Percentiles rank a stretch among this genome's conserved stretches.
Conservation (phyloP, 2,113 vertebrate genomes). For the Candoia aspera region DNA sequence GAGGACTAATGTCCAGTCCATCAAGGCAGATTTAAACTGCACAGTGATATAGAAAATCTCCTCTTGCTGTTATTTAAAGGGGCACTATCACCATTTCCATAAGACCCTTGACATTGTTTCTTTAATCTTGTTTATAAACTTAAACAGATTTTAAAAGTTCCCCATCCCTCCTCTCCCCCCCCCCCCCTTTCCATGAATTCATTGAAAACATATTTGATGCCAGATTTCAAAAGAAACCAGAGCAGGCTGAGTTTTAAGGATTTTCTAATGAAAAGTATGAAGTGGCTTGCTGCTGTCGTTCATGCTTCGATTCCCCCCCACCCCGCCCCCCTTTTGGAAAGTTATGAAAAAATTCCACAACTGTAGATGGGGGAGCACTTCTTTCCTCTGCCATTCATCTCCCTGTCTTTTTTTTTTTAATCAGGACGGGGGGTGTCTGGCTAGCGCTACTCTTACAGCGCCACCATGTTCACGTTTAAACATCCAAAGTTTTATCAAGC, state of each 20-base stretch:
- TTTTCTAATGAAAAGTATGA: slow-evolving; percentile 67
- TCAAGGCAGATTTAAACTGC: slow-evolving; percentile 83
- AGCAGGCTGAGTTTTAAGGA: slow-evolving; percentile 67
- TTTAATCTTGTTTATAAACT: slow-evolving; percentile 80
- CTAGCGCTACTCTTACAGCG: neutral
- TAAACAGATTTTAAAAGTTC: slow-evolving; percentile 74
- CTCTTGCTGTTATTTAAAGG: slow-evolving; percentile 78
- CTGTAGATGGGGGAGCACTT: slow-evolving; percentile 38
- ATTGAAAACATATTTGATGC: slow-evolving; percentile 73
- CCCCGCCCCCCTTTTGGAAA: slow-evolving; percentile 44
- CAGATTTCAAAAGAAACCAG: slow-evolving; percentile 67
- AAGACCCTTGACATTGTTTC: slow-evolving; percentile 77
- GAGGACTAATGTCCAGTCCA: slow-evolving; percentile 85
- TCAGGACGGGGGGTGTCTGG: neutral
- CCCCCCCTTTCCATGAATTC: slow-evolving; percentile 52
- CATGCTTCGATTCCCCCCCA: neutral
- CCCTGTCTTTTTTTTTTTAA: neutral
- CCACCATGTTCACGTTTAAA: neutral
- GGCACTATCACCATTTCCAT: slow-evolving; percentile 74
- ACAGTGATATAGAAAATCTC: slow-evolving; percentile 82
- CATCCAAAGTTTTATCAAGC: neutral
- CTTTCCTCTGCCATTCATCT: neutral
- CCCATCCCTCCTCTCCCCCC: neutral
- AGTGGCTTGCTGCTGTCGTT: slow-evolving; percentile 38
- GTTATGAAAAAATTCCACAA: slow-evolving; percentile 49